phyloP scores from a whole-genome alignment of 2,113 vertebrate genomes.

The Antigone vipio region DNA sequence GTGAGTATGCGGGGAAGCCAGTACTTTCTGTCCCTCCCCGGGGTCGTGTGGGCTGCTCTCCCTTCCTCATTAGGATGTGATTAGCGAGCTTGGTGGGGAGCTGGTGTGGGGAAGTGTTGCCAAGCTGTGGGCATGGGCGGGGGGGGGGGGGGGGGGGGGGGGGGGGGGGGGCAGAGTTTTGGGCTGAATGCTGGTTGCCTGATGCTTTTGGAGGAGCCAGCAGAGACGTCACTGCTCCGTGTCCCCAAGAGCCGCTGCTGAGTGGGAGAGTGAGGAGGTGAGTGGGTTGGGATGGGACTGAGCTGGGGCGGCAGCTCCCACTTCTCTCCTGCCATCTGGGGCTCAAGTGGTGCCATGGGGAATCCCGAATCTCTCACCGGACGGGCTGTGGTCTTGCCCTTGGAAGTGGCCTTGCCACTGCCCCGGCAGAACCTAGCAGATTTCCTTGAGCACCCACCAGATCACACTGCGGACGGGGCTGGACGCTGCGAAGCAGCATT shows the following conservation, averaged over 20 bases:
- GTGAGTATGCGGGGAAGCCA: slow-evolving; percentile 72
- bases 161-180: neutral
- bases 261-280: neutral
- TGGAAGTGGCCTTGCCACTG: neutral
- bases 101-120: neutral
- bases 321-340: neutral
- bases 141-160: accelerated
- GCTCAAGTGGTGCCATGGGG: neutral
- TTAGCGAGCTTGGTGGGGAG: neutral
- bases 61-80: neutral
- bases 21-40: neutral
- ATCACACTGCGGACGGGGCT: neutral
- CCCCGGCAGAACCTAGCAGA: neutral
- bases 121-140: neutral
- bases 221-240: neutral
- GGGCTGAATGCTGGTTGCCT: neutral
- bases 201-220: neutral
- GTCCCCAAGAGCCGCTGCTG: neutral
- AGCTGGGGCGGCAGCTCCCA: neutral
- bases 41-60: neutral
- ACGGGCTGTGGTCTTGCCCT: accelerated
- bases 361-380: neutral
- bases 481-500: neutral
- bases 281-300: neutral
- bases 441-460: neutral